Evolutionary conservation across 2,113 vertebrate species (phyloP).

Genomic region (Mesembrinibis cayennensis): DNA sequence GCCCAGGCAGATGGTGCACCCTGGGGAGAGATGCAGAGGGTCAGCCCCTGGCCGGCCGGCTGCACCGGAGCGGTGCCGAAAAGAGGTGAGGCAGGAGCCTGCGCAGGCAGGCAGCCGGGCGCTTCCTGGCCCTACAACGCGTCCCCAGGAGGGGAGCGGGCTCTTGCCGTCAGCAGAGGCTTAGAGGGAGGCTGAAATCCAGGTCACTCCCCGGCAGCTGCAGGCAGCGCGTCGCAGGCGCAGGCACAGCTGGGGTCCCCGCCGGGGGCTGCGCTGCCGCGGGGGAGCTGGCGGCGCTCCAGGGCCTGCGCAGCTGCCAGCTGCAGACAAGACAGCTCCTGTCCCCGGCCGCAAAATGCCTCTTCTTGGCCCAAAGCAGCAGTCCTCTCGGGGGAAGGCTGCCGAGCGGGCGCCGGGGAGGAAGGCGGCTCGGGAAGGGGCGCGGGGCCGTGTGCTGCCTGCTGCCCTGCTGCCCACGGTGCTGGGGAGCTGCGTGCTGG

Average conservation of each 20-base stretch:
- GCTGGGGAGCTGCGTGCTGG: background rate
- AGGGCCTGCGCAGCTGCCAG: background rate
- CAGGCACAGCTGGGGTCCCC: slow-evolving; percentile 44
- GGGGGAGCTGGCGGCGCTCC: background rate
- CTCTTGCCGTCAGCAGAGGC: background rate
- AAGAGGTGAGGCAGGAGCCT: background rate
- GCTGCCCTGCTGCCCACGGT: background rate
- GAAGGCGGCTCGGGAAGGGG: background rate
- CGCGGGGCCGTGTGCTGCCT: fast-evolving
- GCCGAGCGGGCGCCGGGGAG: fast-evolving
- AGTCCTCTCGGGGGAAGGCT: background rate
- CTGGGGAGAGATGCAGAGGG: slow-evolving; percentile 56
- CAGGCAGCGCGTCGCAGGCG: background rate
- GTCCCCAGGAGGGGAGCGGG: background rate
- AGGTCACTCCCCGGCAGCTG: slow-evolving; percentile 16
- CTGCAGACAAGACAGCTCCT: slow-evolving; percentile 43
- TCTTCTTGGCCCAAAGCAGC: background rate
- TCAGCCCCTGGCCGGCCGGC: background rate
- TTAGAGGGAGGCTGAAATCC: slow-evolving; percentile 29
- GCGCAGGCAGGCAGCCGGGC: background rate
- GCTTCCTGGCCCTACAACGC: background rate
- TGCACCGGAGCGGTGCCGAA: fast-evolving
- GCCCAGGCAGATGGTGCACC: slow-evolving; percentile 96
- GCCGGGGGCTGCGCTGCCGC: background rate
- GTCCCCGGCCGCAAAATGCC: background rate